phyloP scores from a whole-genome alignment of 2,888 invertebrate genomes.

The Micoletzkya japonica region DNA sequence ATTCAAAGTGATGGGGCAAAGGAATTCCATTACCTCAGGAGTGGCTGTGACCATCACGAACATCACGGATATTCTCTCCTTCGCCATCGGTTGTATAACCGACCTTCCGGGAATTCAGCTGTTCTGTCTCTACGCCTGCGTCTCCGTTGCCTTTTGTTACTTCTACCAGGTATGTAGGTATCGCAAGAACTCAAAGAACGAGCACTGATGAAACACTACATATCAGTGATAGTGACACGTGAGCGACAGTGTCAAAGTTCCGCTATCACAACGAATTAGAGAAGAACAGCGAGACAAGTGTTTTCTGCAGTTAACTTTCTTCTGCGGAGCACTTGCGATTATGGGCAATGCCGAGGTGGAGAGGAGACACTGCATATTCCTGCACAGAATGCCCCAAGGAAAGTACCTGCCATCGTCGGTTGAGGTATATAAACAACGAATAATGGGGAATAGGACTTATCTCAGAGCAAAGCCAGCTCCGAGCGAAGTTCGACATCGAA shows the following conservation, averaged over 20 bases:
- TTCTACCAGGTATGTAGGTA: conserved; percentile 74
- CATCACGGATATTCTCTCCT: conserved; percentile 87
- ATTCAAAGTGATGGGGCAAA: no score
- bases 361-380: conserved; percentile 77
- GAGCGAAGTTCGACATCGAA: conserved; percentile 5
- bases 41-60: conserved; percentile 93
- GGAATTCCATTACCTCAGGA: conserved; percentile 25
- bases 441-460: not conserved
- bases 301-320: conserved; percentile 76
- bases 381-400: conserved; percentile 40
- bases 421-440: not conserved
- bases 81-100: conserved; percentile 85
- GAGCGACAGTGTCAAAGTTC: not conserved
- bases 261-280: not conserved
- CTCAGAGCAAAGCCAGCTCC: conserved; percentile 8
- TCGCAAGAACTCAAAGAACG: not conserved
- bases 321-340: conserved; percentile 85
- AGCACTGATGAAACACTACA: not conserved
- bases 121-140: conserved; percentile 91
- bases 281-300: not conserved
- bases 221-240: not conserved
- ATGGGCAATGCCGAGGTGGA: conserved; percentile 85
- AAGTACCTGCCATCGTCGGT: conserved; percentile 23
- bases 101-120: conserved; percentile 90
- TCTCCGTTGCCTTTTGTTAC: conserved; percentile 86